Conservation (phyloP, 37 sponge, comb jelly and placozoan species). For the Aplysina aerophoba region DNA sequence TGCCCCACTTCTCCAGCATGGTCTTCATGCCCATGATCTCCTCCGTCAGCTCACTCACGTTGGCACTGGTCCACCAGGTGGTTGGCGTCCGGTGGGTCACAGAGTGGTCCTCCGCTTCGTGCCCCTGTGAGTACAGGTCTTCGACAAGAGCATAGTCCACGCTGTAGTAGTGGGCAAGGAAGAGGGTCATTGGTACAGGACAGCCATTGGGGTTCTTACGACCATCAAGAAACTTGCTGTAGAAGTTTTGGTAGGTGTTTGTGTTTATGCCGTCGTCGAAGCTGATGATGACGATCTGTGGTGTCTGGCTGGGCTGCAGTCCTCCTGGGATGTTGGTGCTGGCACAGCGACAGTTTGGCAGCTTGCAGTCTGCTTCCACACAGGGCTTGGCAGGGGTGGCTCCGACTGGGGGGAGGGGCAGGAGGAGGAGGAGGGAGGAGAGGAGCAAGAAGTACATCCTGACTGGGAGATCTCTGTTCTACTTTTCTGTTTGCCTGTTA, state of each 20-base stretch:
- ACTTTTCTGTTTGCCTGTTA: no score
- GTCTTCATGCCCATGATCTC: constrained; percentile 53
- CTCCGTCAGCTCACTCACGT: constrained; percentile 25
- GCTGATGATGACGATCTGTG: constrained; percentile 57
- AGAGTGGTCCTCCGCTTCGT: constrained; percentile 56
- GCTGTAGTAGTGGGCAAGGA: constrained; percentile 52
- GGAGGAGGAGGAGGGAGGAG: no score
- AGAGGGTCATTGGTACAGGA: constrained; percentile 38
- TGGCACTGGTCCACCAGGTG: constrained; percentile 49
- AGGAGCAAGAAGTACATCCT: no score
- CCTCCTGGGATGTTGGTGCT: constrained; percentile 58
- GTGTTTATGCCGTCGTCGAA: constrained; percentile 39
- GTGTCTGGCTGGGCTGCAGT: constrained; percentile 31
- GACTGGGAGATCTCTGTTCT: no score
- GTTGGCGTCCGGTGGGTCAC: constrained; percentile 47
- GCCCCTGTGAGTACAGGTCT: constrained; percentile 35
- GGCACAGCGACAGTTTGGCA: constrained; percentile 61
- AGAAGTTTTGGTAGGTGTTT: constrained; percentile 32
- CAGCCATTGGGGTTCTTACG: constrained; percentile 39
- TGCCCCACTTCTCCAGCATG: constrained; percentile 52
- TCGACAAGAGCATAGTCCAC: constrained; percentile 52
- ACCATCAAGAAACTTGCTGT: constrained; percentile 12
- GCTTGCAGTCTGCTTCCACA: constrained; percentile 27
- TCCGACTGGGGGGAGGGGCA: no score
- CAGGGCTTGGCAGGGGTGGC: constrained; percentile 31